Evolutionary conservation across 2,888 invertebrate species (phyloP).

Genomic region (Pachliopta kotzebuea): DNA sequence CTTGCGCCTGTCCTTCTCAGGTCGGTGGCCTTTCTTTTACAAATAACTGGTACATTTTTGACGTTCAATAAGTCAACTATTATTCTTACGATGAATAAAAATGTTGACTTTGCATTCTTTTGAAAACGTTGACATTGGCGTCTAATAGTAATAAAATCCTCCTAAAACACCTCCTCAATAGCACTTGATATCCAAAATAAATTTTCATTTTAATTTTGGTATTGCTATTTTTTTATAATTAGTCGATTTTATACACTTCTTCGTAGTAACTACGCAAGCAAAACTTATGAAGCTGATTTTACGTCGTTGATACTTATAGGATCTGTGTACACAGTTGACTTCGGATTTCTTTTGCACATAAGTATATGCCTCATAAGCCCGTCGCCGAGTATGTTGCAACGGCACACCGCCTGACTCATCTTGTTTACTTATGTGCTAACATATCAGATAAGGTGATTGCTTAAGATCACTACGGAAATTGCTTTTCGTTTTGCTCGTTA

Average conservation of each 20-base stretch:
- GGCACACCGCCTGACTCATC: constrained; percentile 55
- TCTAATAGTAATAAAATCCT: too few species aligned
- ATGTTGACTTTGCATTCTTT: too few species aligned
- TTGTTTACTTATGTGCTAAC: constrained; percentile 47
- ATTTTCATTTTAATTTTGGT: too few species aligned
- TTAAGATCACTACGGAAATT: constrained; percentile 32
- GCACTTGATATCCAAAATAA: too few species aligned
- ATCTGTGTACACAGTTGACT: constrained; percentile 59
- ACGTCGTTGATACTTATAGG: constrained; percentile 35
- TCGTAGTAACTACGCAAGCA: background rate
- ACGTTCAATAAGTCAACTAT: too few species aligned
- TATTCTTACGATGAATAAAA: too few species aligned
- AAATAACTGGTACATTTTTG: too few species aligned
- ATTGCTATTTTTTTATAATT: too few species aligned
- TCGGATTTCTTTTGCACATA: constrained; percentile 49
- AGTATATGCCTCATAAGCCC: constrained; percentile 37
- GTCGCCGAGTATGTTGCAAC: constrained; percentile 47
- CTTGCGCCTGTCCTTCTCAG: too few species aligned
- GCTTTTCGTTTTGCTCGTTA: background rate
- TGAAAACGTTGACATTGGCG: too few species aligned
- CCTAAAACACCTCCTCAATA: too few species aligned
- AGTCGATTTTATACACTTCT: background rate
- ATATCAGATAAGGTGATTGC: constrained; percentile 32
- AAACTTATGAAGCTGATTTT: background rate
- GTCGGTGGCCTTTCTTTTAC: too few species aligned